A percentile compares a stretch with the other conserved stretches of the same genome.
phyloP scores from a whole-genome alignment of 2,113 vertebrate species.

The Chloroceryle aenea region DNA sequence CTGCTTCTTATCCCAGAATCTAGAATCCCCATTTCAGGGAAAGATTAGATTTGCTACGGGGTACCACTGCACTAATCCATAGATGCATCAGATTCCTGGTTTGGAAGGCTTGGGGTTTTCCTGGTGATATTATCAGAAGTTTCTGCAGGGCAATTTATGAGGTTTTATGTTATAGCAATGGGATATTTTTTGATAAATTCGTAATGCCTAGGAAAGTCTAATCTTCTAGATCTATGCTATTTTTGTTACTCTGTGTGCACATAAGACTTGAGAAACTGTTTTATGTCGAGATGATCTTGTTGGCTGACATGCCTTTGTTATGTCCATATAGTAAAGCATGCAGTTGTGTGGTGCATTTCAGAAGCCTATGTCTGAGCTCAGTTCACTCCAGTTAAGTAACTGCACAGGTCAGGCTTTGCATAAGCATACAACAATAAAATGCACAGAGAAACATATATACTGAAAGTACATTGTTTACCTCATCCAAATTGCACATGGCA shows the following conservation, averaged over 20 bases:
- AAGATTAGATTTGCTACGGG: background rate
- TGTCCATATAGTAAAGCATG: background rate
- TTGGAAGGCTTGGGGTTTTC: background rate
- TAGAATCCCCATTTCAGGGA: background rate
- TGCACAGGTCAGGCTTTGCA: background rate
- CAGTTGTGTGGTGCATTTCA: background rate
- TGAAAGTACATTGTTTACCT: background rate
- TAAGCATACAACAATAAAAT: background rate
- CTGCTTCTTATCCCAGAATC: background rate
- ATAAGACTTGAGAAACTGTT: background rate
- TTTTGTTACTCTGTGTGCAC: background rate
- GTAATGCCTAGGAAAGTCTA: background rate
- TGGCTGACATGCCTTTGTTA: background rate
- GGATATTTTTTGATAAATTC: background rate
- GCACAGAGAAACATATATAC: background rate
- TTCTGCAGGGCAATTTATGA: background rate
- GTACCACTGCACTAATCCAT: background rate
- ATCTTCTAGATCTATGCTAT: background rate
- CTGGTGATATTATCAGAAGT: background rate
- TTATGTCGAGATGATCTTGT: background rate
- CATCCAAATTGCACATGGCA: background rate
- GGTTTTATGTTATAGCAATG: background rate
- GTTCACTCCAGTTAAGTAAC: background rate
- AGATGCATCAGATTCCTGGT: background rate
- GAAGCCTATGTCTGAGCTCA: background rate